Evolutionary conservation across 2,113 vertebrate species (phyloP).

Genomic region (Dicrurus megarhynchus): DNA sequence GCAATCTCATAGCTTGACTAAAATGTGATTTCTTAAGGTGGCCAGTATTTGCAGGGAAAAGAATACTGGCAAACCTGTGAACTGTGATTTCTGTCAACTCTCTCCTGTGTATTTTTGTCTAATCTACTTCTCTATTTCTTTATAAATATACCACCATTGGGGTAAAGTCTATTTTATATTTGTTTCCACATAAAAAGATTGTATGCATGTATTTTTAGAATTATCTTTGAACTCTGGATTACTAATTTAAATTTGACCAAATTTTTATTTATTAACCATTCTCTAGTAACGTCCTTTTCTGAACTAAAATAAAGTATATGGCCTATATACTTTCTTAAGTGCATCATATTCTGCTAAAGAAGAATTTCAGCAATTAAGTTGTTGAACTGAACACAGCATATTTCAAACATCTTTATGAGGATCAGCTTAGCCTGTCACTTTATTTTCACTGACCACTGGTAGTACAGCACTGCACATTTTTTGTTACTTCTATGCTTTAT

Average conservation of each 20-base stretch:
- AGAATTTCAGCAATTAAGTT: neutral
- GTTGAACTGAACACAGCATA: neutral
- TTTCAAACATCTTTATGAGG: neutral
- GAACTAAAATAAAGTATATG: neutral
- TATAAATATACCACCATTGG: neutral
- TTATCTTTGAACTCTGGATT: neutral
- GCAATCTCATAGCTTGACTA: neutral
- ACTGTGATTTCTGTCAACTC: neutral
- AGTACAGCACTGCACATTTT: neutral
- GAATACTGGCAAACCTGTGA: neutral
- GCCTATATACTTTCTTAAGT: neutral
- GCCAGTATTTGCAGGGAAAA: neutral
- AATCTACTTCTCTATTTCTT: neutral
- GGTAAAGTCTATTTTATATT: neutral
- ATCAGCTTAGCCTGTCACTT: neutral
- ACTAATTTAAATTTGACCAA: neutral
- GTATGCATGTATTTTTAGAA: neutral
- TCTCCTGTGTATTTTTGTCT: neutral
- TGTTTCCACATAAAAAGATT: neutral
- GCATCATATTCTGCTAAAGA: neutral
- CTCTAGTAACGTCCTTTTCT: neutral
- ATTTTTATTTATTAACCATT: neutral
- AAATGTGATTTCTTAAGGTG: neutral
- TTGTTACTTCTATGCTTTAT: neutral
- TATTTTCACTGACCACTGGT: neutral